These are phyloP conservation scores for Hydrolagus affinis DNA, from an alignment of 2,113 vertebrate genomes.

Conservation along the genomic window DNA sequence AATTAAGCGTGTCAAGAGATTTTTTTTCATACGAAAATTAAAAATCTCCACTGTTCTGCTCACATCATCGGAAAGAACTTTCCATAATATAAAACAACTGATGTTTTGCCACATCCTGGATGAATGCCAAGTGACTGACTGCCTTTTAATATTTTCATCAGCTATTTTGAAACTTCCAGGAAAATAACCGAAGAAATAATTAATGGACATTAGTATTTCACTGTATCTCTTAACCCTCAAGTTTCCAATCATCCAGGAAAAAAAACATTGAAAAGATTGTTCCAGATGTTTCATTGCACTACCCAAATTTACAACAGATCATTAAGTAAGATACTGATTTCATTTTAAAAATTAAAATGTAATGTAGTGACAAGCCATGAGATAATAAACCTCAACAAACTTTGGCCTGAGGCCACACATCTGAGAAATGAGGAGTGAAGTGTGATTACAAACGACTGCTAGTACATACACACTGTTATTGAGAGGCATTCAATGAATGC, in stretches of 20 bases:
- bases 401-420: not conserved
- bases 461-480: too few relatives aligned
- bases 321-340: constrained; percentile 9
- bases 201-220: not conserved
- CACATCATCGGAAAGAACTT: constrained; percentile 44
- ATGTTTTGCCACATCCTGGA: constrained; percentile 29
- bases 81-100: constrained; percentile 1
- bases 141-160: constrained; percentile 16
- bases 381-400: not conserved
- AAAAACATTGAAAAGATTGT: not conserved
- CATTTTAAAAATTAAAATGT: constrained; percentile 11
- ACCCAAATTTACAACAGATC: not conserved
- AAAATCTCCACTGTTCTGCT: constrained; percentile 49
- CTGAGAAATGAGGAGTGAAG: not conserved
- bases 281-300: not conserved
- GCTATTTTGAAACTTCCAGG: constrained; percentile 18
- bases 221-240: not conserved
- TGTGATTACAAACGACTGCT: not conserved
- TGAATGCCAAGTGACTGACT: not conserved
- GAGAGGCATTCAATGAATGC: too few relatives aligned
- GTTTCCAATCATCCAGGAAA: not conserved
- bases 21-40: constrained; percentile 47
- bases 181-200: constrained; percentile 7
- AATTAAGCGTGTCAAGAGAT: constrained; percentile 54
- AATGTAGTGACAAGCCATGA: not conserved